Evolutionary conservation across 2,888 invertebrate genomes (phyloP), one percentile per base, ranked within the genome.

Genomic region (Lithosia quadra): DNA sequence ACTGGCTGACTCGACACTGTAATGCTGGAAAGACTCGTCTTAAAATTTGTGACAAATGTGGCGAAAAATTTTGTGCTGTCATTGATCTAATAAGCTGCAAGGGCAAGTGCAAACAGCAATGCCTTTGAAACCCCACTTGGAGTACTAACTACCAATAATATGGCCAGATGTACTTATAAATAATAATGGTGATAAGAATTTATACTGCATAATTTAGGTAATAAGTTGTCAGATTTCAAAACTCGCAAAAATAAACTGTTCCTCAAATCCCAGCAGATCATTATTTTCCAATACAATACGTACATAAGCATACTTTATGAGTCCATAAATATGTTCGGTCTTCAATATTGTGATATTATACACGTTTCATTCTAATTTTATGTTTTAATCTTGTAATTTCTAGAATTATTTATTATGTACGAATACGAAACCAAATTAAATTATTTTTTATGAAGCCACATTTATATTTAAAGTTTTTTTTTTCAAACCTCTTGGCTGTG

Each of bases 241-340:
- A 49, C 9, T 49, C 49, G 1, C n/a, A 49, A 49, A 49, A 49
- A 49, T 49, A 49, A 49, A 49, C 24, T 56, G 24, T 24, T 24
- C 13, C 24, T 21, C 56, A 15, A 24, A 22, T 11, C 56, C 56
- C 24, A 49, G n/a, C 49, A 49, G 49, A 49, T 49, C 49, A 49
- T 49, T 49, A 49, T 49, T n/a, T 49, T n/a, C n/a, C 49, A 8
- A n/a, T 49, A 49, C 49, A 49, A 49, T 49, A 49, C n/a, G n/a
- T n/a, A 0, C 57, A 61, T 49, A 49, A 70, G 49, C 9, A 68
- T 36, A 56, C 61, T 66, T 57, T 68, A 61, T 71, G n/a, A 11
- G 57, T 8, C n/a, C 57, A 69, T 73, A 65, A 76, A 71, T 61
- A 61, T 22, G 13, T 68, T 69, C 59, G 15, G 53, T 76, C 63